Evolutionary conservation across 2,797 vertebrate species (phyloP), one percentile per base, ranked within the genome.

Genomic region (Yasuhikotakia modesta): DNA sequence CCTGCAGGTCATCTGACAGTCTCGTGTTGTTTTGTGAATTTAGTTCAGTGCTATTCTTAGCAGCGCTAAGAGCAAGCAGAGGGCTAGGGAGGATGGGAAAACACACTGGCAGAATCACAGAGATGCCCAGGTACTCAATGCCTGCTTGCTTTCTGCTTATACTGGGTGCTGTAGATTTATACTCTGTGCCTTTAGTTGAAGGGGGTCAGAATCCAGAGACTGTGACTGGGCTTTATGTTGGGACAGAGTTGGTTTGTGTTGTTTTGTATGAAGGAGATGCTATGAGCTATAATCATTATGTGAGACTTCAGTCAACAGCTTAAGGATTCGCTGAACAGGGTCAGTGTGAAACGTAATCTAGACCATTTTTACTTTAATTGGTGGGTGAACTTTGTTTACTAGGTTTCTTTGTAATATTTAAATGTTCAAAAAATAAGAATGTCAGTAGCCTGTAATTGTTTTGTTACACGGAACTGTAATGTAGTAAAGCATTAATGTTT

Each of bases 31-130:
- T 93, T 94, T 93, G 94, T 95, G 94, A 95, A 94, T 95, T 92
- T 93, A 93, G 94, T 94, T 94, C 92, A 92, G 89, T 79, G 92
- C 95, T 97, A 95, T 97, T 96, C 95, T 97, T 97, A 97, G 95
- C 93, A 87, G 89, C 87, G 88, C 69, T 70, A 80, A 81, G 80
- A 83, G 88, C 82, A 78, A 21, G 52, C 32, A 5, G 50, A 48
- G 64, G 73, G 73, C 53, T 39, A 58, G 53, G 64, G 58, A 64
- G 60, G 39, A 65, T 69, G 66, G 46, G 86, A 87, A 90, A 85
- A 88, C 84, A 86, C 84, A 88, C 88, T 88, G 89, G 87, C 88
- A 87, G 79, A 86, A 81, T 82, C 72, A 90, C 90, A 87, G 91
- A 89, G 92, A 95, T 96, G 92, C 90, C 92, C 94, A 95, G 93